A percentile compares a stretch with the other conserved stretches of the same genome.
Evolutionary conservation across 2,113 vertebrate species (phyloP).

Genomic region (Oncorhynchus kisutch): DNA sequence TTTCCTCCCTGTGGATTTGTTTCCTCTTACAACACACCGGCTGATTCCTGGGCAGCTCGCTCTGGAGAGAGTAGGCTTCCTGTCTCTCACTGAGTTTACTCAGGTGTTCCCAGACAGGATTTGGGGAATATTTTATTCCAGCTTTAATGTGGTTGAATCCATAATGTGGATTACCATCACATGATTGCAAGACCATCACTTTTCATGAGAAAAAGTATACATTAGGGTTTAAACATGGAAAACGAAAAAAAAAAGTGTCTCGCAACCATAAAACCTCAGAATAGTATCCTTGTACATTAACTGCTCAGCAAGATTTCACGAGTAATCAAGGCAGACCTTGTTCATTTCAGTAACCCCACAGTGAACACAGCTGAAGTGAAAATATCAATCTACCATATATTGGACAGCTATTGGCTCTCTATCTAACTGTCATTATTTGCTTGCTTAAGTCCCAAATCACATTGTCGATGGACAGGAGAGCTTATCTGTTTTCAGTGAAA

Average conservation of each 20-base stretch:
- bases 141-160: background rate
- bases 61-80: background rate
- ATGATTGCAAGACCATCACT: background rate
- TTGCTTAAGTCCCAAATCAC: constrained; percentile 51
- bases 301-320: no score
- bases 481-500: constrained; percentile 3
- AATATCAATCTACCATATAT: constrained; percentile 44
- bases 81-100: constrained; percentile 37
- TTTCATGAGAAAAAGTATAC: background rate
- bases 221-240: no score
- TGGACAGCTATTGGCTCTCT: constrained; percentile 23
- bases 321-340: no score
- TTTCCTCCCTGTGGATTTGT: constrained; percentile 52
- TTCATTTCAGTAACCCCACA: no score
- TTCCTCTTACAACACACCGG: constrained; percentile 52
- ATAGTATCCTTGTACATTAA: no score
- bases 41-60: constrained; percentile 24
- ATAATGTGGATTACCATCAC: background rate
- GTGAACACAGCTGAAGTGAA: background rate
- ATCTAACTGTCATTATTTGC: constrained; percentile 42
- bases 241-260: no score
- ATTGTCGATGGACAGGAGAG: constrained; percentile 25
- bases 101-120: constrained; percentile 37
- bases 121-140: background rate
- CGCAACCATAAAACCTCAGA: no score